These are phyloP conservation scores for Rhadina sibilatrix DNA, from an alignment of 2,113 vertebrate species.

Conservation along the genomic window DNA sequence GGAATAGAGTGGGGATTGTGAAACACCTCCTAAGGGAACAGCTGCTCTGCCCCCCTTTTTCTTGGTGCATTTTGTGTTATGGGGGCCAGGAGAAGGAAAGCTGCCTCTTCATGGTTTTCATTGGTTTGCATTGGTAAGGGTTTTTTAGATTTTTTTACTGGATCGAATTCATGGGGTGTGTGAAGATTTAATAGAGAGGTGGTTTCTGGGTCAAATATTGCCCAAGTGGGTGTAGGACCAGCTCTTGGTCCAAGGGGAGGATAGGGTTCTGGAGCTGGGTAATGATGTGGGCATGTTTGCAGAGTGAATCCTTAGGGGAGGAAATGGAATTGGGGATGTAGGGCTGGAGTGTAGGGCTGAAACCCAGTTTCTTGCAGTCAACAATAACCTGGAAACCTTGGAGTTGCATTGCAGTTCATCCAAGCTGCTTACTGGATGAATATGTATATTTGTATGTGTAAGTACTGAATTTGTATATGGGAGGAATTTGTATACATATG, in stretches of 20 bases:
- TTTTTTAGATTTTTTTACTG: not conserved
- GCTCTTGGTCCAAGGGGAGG: accelerated
- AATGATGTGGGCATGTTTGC: not conserved
- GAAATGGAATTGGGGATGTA: not conserved
- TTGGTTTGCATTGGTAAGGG: not conserved
- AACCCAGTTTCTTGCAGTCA: not conserved
- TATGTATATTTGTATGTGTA: not conserved
- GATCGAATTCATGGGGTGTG: not conserved
- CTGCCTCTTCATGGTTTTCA: not conserved
- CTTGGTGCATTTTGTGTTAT: not conserved
- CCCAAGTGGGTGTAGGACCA: not conserved
- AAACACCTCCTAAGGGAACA: not conserved
- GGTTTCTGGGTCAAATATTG: not conserved
- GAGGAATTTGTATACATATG: not conserved
- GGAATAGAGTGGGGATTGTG: not conserved
- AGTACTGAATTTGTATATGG: not conserved
- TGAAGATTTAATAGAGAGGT: not conserved
- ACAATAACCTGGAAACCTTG: not conserved
- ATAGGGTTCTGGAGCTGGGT: not conserved
- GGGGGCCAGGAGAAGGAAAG: not conserved
- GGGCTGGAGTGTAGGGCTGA: not conserved
- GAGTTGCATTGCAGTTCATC: not conserved
- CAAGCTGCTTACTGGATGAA: not conserved
- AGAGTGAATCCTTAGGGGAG: not conserved
- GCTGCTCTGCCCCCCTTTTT: not conserved